Conservation (phyloP, 2,113 vertebrate species). For the Panthera uncia region DNA sequence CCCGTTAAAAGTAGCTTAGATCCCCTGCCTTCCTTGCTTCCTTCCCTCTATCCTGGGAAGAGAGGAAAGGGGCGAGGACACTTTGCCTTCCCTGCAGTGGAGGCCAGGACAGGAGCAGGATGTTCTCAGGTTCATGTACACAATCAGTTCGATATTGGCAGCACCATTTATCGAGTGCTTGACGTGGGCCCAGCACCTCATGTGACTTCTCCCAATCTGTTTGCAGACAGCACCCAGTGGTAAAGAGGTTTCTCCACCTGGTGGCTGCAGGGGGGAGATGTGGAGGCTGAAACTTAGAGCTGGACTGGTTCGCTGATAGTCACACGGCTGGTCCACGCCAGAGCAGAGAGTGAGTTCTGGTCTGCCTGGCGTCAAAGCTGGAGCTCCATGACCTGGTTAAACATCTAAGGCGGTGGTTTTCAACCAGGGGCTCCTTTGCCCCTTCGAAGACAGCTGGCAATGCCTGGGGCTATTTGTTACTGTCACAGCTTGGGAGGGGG, state of each 20-base stretch:
- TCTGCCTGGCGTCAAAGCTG: background rate
- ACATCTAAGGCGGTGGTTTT: background rate
- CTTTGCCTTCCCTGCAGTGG: background rate
- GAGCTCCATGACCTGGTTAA: background rate
- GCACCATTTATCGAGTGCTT: no score
- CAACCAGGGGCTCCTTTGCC: background rate
- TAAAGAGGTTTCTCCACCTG: background rate
- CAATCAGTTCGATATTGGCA: background rate
- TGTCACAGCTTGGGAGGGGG: background rate
- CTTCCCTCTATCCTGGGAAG: background rate
- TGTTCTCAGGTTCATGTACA: background rate
- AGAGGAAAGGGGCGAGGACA: background rate
- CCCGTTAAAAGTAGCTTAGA: background rate
- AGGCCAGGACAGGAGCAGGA: background rate
- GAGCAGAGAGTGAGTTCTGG: accelerated
- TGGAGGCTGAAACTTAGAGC: background rate
- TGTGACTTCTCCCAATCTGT: background rate
- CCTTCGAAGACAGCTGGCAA: background rate
- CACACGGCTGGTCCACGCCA: accelerated
- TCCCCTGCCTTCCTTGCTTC: background rate
- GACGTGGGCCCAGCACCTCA: accelerated
- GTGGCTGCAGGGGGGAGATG: background rate
- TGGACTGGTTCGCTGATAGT: background rate
- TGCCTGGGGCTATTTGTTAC: background rate
- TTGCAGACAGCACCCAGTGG: background rate